These are phyloP conservation scores for Eristalis pertinax DNA, from an alignment of 2,888 invertebrate genomes.

Conservation along the genomic window DNA sequence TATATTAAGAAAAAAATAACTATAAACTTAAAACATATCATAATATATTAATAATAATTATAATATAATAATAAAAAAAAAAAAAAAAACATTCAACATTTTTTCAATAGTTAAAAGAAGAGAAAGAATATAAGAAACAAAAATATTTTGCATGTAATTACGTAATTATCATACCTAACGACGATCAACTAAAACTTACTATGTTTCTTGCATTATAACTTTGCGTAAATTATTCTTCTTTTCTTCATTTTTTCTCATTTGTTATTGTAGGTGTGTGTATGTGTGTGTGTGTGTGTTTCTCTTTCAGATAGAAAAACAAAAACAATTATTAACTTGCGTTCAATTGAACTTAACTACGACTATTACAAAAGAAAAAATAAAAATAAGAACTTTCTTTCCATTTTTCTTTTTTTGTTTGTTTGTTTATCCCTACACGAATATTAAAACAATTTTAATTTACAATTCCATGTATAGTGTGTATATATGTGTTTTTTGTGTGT, in stretches of 20 bases:
- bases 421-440: conserved; percentile 20
- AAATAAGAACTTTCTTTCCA: conserved; percentile 15
- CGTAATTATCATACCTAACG: conserved; percentile 22
- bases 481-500: conserved; percentile 2
- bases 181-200: conserved; percentile 56
- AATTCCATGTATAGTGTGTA: conserved; percentile 60
- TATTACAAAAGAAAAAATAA: conserved; percentile 26
- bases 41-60: conserved; percentile 70
- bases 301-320: conserved; percentile 43
- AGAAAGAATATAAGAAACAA: conserved; percentile 77
- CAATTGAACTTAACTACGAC: conserved; percentile 14
- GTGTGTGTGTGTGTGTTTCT: not conserved
- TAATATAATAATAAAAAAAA: conserved; percentile 50
- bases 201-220: conserved; percentile 37
- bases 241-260: conserved; percentile 6
- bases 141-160: conserved; percentile 49
- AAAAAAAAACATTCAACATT: conserved; percentile 62
- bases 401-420: not conserved
- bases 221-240: conserved; percentile 42
- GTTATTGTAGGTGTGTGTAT: not conserved
- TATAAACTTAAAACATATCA: conserved; percentile 66
- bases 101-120: conserved; percentile 74
- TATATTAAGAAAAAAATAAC: conserved; percentile 71
- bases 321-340: conserved; percentile 16
- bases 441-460: conserved; percentile 62